A percentile compares a stretch with the other conserved stretches of the same genome.
These are phyloP conservation scores for Pseudotriccus pelzelni DNA, from an alignment of 2,797 vertebrate species.

Conservation along the genomic window DNA sequence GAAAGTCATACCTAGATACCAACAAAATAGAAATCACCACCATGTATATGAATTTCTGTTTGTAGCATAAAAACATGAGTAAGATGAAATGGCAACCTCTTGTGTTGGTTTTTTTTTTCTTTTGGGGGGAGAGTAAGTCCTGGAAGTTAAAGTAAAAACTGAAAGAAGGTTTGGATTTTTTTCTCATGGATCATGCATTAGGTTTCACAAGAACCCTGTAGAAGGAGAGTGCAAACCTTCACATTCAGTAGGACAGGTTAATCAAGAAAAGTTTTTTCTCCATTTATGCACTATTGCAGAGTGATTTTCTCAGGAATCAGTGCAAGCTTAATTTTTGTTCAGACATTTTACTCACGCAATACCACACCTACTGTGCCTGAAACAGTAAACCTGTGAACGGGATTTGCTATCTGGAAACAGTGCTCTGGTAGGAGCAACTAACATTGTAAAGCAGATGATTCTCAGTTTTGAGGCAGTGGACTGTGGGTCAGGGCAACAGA, in stretches of 20 bases:
- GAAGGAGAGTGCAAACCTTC: not conserved
- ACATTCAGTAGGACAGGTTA: not conserved
- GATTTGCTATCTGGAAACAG: slow-evolving; percentile 10
- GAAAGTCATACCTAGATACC: not conserved
- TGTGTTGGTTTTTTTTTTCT: not conserved
- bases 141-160: not conserved
- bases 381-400: slow-evolving; percentile 7
- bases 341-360: not conserved
- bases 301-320: not conserved
- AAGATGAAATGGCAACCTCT: not conserved
- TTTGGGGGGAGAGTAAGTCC: not conserved
- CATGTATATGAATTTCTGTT: not conserved
- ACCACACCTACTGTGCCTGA: not conserved
- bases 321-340: slow-evolving; percentile 44
- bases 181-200: fast-evolving
- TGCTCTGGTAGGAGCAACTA: not conserved
- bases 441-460: not conserved
- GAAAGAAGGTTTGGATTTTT: not conserved
- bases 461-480: not conserved
- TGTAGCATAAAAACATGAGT: not conserved
- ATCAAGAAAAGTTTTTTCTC: not conserved
- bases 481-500: not conserved
- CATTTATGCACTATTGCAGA: not conserved
- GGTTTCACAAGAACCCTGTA: not conserved
- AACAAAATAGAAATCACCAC: not conserved